Percentiles rank a stretch among this genome's conserved stretches.
Conservation (phyloP, 2,113 vertebrate species). For the Acinonyx jubatus region DNA sequence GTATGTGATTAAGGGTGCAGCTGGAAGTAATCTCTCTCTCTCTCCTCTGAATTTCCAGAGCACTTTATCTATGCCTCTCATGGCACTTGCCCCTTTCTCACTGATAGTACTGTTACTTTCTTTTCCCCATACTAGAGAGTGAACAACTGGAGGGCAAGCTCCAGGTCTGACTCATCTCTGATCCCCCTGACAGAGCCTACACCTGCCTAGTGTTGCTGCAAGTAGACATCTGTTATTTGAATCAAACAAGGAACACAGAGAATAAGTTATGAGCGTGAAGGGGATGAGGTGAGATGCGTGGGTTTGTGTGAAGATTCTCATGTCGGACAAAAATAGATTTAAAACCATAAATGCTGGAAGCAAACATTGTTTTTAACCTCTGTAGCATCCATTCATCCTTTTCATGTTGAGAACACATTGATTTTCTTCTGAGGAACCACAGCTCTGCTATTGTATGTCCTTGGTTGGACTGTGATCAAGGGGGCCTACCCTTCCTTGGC, state of each 20-base stretch:
- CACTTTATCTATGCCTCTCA: not conserved
- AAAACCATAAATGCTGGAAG: not conserved
- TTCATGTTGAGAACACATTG: not conserved
- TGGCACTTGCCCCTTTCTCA: not conserved
- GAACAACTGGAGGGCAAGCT: not conserved
- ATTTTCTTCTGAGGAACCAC: not conserved
- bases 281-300: not conserved
- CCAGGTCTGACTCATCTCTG: not conserved
- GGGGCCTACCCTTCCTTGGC: not conserved
- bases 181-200: not conserved
- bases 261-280: not conserved
- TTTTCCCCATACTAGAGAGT: no score
- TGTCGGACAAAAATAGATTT: not conserved
- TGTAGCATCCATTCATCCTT: not conserved
- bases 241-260: not conserved
- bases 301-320: not conserved
- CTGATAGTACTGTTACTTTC: not conserved
- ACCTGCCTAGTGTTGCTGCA: not conserved
- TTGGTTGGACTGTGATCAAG: not conserved
- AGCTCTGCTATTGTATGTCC: not conserved
- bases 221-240: not conserved
- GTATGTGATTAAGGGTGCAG: constrained; percentile 4
- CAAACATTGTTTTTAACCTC: not conserved
- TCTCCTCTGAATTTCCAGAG: not conserved
- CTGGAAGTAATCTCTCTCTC: not conserved